A percentile compares a stretch with the other conserved stretches of the same genome.
Conservation (phyloP, 92 coral and sea anemone species). For the Siderastrea siderea region DNA sequence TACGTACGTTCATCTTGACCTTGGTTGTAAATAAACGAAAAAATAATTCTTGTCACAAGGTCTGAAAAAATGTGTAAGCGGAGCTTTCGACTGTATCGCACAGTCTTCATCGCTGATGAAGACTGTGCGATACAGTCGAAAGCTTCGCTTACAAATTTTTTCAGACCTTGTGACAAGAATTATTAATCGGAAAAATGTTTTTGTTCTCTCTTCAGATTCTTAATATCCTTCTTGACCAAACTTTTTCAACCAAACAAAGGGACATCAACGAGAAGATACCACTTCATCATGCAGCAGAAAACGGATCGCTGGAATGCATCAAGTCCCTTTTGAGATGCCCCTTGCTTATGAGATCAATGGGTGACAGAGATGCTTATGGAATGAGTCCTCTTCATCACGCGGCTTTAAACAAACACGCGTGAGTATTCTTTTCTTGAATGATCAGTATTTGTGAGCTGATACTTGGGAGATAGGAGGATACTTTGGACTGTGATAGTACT, state of each 20-base stretch:
- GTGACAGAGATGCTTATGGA: constrained; percentile 65
- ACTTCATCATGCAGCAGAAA: constrained; percentile 78
- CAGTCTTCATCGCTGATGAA: no score
- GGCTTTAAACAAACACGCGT: constrained; percentile 76
- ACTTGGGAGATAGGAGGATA: neutral
- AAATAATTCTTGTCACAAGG: no score
- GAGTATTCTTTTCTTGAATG: constrained; percentile 6
- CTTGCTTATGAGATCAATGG: constrained; percentile 3
- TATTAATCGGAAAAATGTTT: neutral
- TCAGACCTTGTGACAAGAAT: no score
- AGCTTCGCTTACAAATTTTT: no score
- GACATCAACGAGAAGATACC: constrained; percentile 76
- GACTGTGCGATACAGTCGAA: no score
- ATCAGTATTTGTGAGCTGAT: neutral
- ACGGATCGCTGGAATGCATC: constrained; percentile 66
- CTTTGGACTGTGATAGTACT: neutral
- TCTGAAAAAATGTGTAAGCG: no score
- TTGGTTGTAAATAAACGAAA: no score
- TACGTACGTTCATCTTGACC: no score
- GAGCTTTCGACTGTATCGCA: no score
- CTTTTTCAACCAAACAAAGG: constrained; percentile 16
- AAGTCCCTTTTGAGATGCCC: constrained; percentile 56
- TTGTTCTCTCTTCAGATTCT: constrained; percentile 55
- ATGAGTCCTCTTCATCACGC: constrained; percentile 81
- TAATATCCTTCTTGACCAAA: constrained; percentile 40